These are phyloP conservation scores for Drosophila littoralis DNA, from an alignment of 1,140 invertebrate species.

Conservation along the genomic window DNA sequence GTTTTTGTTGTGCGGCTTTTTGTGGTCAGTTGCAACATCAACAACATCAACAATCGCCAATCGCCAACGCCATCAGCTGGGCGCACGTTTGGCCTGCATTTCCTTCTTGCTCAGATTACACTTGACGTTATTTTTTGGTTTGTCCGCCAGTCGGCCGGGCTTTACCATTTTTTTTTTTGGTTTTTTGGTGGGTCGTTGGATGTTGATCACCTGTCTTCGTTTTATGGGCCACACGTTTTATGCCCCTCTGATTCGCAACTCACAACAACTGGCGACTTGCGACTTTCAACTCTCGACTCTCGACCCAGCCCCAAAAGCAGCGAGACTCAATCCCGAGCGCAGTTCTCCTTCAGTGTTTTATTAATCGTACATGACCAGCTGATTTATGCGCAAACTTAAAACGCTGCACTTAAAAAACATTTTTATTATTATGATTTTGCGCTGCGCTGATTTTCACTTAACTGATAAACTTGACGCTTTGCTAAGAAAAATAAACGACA, in stretches of 20 bases:
- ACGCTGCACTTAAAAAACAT: conserved; percentile 74
- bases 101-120: conserved; percentile 79
- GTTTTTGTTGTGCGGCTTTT: conserved; percentile 50
- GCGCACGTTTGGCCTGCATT: conserved; percentile 80
- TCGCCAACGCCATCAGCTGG: conserved; percentile 79
- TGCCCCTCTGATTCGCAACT: conserved; percentile 52
- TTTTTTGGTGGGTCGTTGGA: conserved; percentile 24
- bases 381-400: conserved; percentile 77
- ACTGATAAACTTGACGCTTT: conserved; percentile 75
- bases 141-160: conserved; percentile 4
- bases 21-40: conserved; percentile 73
- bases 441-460: conserved; percentile 72
- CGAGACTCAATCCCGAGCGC: conserved; percentile 3
- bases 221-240: conserved; percentile 79
- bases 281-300: conserved; percentile 41
- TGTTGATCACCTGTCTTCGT: conserved; percentile 73
- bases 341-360: conserved; percentile 54
- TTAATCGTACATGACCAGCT: conserved; percentile 80
- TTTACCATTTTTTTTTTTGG: not conserved
- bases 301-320: conserved; percentile 46
- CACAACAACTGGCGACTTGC: no score
- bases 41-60: conserved; percentile 66
- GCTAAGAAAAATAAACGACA: conserved; percentile 9
- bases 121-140: conserved; percentile 67
- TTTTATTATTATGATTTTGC: conserved; percentile 78